Base-by-base conservation (phyloP, 2,113 vertebrate genomes). In the Triplophysa rosa region DNA sequence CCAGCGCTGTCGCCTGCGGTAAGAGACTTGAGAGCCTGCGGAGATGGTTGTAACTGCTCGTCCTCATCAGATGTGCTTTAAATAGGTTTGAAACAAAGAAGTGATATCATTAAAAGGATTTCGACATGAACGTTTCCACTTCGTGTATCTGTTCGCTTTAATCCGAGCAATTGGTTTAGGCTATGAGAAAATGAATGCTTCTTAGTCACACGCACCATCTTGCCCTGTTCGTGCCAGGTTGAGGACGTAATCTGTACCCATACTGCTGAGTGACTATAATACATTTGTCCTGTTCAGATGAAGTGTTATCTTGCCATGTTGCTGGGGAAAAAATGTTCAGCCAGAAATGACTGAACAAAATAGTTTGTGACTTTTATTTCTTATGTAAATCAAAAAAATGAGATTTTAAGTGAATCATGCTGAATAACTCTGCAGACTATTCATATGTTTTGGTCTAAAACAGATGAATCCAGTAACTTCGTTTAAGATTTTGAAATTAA, bases 11-110 rank as follows among this genome's bases (percentile, higher is more conserved):
- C 10, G 1, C n/a, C 67, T 52, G 77, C 19, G 16, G 54, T 59
- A 45, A 21, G 19, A 54, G 23, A 37, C 24, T 8, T 16, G 5
- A 37, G 68, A 80, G 40, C 68, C n/a, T 49, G 67, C 37, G 19
- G 56, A n/a, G 68, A 40, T 54, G 62, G 6, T 13, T 72, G 42
- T 72, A 80, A 80, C 72, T 80, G 78, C 68, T 65, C 14, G 16
- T 42, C 26, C 21, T 72, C 78, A 42, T 80, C 68, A 26, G 56
- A 70, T 45, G 37, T 5, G 14, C 65, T 78, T 67, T 78, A 62
- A 79, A 79, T 69, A 69, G 59, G 16, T 74, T 62, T 45, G 37
- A 47, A 16, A 74, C 71, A 62, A 62, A 52, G 45, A 29, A 14
- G 42, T 26, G 45, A 65, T 19, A 37, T 14, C 3, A 8, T 65